Conservation (phyloP, 2,113 vertebrate species). For the Protobothrops mucrosquamatus region DNA sequence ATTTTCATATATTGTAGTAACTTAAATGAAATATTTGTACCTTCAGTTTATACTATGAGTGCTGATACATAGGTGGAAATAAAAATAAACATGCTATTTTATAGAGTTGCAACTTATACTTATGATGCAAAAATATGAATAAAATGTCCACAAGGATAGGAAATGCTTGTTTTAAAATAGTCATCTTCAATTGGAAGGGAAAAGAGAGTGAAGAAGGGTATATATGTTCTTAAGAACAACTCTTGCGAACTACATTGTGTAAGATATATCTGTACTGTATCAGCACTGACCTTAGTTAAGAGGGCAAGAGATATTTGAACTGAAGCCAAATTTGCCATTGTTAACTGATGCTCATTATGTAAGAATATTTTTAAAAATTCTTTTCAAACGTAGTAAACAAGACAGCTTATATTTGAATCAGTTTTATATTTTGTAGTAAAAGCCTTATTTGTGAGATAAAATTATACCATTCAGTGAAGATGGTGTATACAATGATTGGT, state of each 20-base stretch:
- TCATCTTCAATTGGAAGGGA: background rate
- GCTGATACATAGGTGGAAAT: background rate
- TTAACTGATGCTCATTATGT: background rate
- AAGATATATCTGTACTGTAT: background rate
- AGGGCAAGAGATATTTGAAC: background rate
- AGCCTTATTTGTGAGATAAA: background rate
- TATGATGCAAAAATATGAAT: background rate
- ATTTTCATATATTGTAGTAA: background rate
- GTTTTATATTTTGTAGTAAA: background rate
- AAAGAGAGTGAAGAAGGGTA: background rate
- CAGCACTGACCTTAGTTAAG: background rate
- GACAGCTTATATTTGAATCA: background rate
- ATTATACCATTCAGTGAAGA: background rate
- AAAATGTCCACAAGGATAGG: background rate
- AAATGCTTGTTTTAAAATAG: background rate
- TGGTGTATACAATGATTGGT: background rate
- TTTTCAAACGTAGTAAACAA: background rate
- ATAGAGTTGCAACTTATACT: background rate
- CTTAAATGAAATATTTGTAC: constrained; percentile 5
- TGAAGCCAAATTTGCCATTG: background rate
- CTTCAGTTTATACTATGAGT: background rate
- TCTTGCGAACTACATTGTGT: background rate
- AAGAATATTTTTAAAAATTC: background rate
- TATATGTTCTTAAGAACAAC: background rate
- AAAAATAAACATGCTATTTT: background rate